These are phyloP conservation scores for Drosophila helvetica DNA, from an alignment of 2,888 invertebrate genomes.

Conservation along the genomic window DNA sequence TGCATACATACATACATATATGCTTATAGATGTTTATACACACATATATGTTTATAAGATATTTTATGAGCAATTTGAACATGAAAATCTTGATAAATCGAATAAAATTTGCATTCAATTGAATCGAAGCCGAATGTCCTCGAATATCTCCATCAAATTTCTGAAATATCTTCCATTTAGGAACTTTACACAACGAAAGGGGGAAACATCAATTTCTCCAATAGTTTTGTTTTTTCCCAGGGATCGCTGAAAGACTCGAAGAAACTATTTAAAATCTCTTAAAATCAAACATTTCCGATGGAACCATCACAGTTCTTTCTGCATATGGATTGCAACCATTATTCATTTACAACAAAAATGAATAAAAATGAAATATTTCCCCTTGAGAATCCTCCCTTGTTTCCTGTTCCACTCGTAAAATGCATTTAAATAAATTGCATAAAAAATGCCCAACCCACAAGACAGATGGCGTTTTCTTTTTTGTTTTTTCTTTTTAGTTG, in stretches of 20 bases:
- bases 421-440: conserved; percentile 7
- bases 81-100: not conserved
- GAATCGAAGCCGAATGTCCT: too few relatives aligned
- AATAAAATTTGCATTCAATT: not conserved
- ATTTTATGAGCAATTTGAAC: not conserved
- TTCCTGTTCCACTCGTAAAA: conserved; percentile 14
- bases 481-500: conserved; percentile 32
- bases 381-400: not conserved
- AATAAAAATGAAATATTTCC: too few relatives aligned
- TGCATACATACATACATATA: not conserved
- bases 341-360: not conserved
- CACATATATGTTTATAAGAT: not conserved
- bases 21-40: too few relatives aligned
- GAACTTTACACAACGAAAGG: too few relatives aligned
- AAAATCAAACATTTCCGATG: not conserved
- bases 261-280: not conserved
- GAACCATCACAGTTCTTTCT: too few relatives aligned
- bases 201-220: too few relatives aligned
- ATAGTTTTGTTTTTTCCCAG: too few relatives aligned
- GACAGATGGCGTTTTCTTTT: conserved; percentile 36
- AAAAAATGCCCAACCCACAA: conserved; percentile 10
- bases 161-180: too few relatives aligned
- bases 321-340: too few relatives aligned
- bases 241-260: too few relatives aligned
- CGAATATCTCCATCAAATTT: not conserved